These are phyloP conservation scores for Falco columbarius DNA, from an alignment of 2,797 vertebrate genomes.

Conservation along the genomic window DNA sequence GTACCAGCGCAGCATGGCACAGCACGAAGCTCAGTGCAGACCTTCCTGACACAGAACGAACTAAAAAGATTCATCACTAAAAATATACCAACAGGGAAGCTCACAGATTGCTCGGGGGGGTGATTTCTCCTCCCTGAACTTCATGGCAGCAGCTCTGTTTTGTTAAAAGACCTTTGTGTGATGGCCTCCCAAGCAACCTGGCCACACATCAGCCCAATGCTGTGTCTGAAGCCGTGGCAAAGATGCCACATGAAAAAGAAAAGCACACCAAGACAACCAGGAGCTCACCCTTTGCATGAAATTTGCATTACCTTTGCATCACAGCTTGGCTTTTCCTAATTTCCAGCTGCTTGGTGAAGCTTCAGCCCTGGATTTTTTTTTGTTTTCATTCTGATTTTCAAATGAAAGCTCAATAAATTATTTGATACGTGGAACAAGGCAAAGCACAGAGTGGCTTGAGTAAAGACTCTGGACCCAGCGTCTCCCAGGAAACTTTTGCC, in stretches of 20 bases:
- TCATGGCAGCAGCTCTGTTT: background rate
- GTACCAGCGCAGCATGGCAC: accelerated
- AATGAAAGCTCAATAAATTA: background rate
- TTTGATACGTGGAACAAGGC: background rate
- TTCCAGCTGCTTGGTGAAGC: background rate
- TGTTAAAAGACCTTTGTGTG: background rate
- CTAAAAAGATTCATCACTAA: background rate
- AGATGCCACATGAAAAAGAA: background rate
- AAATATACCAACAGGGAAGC: background rate
- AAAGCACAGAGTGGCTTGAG: background rate
- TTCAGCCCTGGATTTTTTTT: accelerated
- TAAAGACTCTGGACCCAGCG: background rate
- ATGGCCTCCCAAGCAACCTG: background rate
- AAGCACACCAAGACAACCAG: background rate
- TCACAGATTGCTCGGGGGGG: background rate
- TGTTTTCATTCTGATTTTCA: background rate
- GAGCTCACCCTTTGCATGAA: background rate
- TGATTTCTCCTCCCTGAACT: background rate
- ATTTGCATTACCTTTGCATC: background rate
- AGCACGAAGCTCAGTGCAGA: background rate
- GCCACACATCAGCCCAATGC: background rate
- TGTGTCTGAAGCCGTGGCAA: background rate
- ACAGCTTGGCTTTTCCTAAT: background rate
- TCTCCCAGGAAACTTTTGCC: background rate
- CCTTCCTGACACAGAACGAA: background rate